Evolutionary conservation across 64 coral and sea anemone species (phyloP).

Genomic region (Montipora sp.): DNA sequence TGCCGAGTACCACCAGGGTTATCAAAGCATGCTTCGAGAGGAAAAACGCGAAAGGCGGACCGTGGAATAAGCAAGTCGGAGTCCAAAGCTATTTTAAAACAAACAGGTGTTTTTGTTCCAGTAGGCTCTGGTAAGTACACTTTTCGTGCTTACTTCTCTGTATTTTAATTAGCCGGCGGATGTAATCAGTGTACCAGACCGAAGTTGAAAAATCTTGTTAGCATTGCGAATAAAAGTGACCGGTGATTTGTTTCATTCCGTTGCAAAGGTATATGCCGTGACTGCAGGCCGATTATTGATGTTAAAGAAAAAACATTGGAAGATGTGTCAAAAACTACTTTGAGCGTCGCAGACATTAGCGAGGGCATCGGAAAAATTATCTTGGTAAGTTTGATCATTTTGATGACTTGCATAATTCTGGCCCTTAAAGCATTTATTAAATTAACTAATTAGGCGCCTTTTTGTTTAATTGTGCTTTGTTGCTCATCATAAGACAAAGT

Average conservation of each 20-base stretch:
- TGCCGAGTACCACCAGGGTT: conserved; percentile 46
- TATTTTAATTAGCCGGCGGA: not conserved
- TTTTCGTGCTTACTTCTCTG: conserved; percentile 9
- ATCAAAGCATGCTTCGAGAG: conserved; percentile 44
- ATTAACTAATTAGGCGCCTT: not conserved
- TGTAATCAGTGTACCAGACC: not conserved
- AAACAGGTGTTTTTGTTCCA: conserved; percentile 56
- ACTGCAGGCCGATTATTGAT: conserved; percentile 42
- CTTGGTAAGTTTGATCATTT: conserved; percentile 23
- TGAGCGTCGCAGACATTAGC: conserved; percentile 5
- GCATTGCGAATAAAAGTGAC: too few species aligned
- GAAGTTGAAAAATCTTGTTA: conserved; percentile 1
- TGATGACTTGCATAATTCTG: not conserved
- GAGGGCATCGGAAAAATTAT: conserved; percentile 37
- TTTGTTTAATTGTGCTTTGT: not conserved
- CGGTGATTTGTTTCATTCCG: too few species aligned
- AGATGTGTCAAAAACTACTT: not conserved
- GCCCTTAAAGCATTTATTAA: not conserved
- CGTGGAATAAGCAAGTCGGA: conserved; percentile 32
- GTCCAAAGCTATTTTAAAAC: conserved; percentile 61
- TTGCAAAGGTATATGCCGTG: conserved; percentile 52
- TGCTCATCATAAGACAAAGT: not conserved
- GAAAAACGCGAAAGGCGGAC: conserved; percentile 51
- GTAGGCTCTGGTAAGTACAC: conserved; percentile 66
- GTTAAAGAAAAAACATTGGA: not conserved